Percentiles rank a stretch among this genome's conserved stretches.
Conservation (phyloP, 2,888 invertebrate genomes). For the Girardia tigrina region DNA sequence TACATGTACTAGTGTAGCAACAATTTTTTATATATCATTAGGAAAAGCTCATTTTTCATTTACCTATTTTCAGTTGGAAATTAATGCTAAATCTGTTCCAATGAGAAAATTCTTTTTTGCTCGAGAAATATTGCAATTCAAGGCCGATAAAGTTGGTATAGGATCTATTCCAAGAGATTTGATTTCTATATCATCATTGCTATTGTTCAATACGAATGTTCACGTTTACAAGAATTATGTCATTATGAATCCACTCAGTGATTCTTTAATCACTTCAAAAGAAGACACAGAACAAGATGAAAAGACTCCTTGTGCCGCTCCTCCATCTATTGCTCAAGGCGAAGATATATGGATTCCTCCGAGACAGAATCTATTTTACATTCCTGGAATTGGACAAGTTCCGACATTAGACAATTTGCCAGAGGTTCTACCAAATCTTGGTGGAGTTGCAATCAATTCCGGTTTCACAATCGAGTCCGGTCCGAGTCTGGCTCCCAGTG, state of each 20-base stretch:
- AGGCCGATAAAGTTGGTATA: slow-evolving; percentile 2
- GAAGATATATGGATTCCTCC: slow-evolving; percentile 6
- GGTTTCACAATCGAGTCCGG: slow-evolving; percentile 9
- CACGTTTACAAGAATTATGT: slow-evolving; percentile 16
- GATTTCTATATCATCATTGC: neutral
- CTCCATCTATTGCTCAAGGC: slow-evolving; percentile 16
- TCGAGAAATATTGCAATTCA: neutral
- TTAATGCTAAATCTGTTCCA: neutral
- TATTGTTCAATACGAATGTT: slow-evolving; percentile 24
- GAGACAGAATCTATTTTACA: slow-evolving; percentile 5
- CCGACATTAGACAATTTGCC: slow-evolving; percentile 7
- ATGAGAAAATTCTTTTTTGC: neutral
- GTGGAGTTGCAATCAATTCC: neutral
- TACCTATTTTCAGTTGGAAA: neutral
- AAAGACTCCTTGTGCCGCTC: neutral
- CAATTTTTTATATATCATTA: too few species aligned
- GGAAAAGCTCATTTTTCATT: too few species aligned
- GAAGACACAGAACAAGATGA: slow-evolving; percentile 10
- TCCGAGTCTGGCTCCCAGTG: slow-evolving; percentile 10
- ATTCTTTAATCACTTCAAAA: neutral
- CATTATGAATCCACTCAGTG: neutral
- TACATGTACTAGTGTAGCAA: too few species aligned
- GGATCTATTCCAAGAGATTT: neutral
- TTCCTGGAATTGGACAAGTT: slow-evolving; percentile 16
- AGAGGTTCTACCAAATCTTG: slow-evolving; percentile 2